Conservation (phyloP, 1,140 invertebrate species). For the Drosophila lacertosa region DNA sequence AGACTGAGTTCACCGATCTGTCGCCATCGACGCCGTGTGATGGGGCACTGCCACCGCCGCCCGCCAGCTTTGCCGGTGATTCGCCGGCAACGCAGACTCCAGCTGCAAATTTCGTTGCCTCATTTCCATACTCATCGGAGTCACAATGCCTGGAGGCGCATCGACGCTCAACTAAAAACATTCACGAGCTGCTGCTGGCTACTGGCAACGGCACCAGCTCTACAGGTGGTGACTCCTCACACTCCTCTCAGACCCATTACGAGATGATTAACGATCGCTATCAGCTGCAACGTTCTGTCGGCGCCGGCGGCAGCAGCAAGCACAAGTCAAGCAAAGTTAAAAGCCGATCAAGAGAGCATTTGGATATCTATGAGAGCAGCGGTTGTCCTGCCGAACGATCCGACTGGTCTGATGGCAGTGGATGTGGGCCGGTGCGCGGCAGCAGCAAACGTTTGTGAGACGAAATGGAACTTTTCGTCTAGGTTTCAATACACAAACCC, state of each 20-base stretch:
- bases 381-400: slow-evolving; percentile 39
- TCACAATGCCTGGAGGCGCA: slow-evolving; percentile 82
- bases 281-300: slow-evolving; percentile 46
- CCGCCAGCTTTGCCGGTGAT: slow-evolving; percentile 72
- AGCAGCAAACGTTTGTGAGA: slow-evolving; percentile 68
- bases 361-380: slow-evolving; percentile 59
- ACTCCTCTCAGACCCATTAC: slow-evolving; percentile 46
- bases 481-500: slow-evolving; percentile 30
- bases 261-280: slow-evolving; percentile 70
- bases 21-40: slow-evolving; percentile 81
- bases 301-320: slow-evolving; percentile 41
- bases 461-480: slow-evolving; percentile 65
- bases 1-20: slow-evolving; percentile 83
- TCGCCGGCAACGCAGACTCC: slow-evolving; percentile 31
- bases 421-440: slow-evolving; percentile 16
- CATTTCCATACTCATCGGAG: slow-evolving; percentile 79
- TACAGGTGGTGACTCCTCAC: slow-evolving; percentile 4
- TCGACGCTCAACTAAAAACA: slow-evolving; percentile 81
- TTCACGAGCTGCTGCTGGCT: slow-evolving; percentile 82
- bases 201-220: slow-evolving; percentile 51
- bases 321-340: slow-evolving; percentile 67
- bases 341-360: slow-evolving; percentile 61
- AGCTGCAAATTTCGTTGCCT: slow-evolving; percentile 74
- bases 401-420: slow-evolving; percentile 67
- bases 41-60: slow-evolving; percentile 52